Base-by-base conservation (phyloP, 2,113 vertebrate species). In the Platichthys stellatus region DNA sequence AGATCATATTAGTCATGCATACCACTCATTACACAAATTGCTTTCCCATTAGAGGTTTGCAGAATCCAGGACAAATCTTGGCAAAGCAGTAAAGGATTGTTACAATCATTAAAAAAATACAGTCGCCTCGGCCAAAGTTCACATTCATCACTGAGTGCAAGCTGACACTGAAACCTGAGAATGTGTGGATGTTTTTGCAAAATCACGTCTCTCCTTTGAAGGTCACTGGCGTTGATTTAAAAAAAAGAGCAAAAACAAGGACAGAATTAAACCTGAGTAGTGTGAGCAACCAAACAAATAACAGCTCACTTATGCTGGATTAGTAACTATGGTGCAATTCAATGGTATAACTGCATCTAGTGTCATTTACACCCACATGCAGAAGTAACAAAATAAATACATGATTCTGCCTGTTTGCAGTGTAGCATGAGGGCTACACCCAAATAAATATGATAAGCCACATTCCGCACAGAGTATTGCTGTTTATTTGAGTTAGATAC, bases 401-500 rank as follows among this genome's bases (percentile, higher is more conserved):
- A 24, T 47, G 9, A 13, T 45, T 31, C 14, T 45, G 0, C 31
- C 26, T 40, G 24, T 21, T 40, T 66, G 10, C 31, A 28, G 62
- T 35, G 23, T n/a, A 47, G 26, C 24, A n/a, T 70, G 4, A 45
- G 4, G 11, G 14, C 45, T 67, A 49, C 57, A 51, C 35, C 13
- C 45, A 49, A 49, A 65, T 5, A 21, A 31, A 60, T 53, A 12
- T 57, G 5, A 73, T 18, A 8, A 49, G 60, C 8, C 26, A 72
- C 78, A 75, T 86, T 87, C 76, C 61, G 73, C 20, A 13, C 35
- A 54, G 10, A 72, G 40, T 62, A 58, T 53, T 26, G 6, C 3
- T 24, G 20, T 63, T 40, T 21, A 15, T 20, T 1, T 5, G 2
- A 24, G 21, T 24, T 24, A 57, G 23, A 13, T 57, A 53, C 21